Percentiles rank a stretch among this genome's conserved stretches.
phyloP scores from a whole-genome alignment of 2,113 vertebrate species.

The Orthonyx spaldingii region DNA sequence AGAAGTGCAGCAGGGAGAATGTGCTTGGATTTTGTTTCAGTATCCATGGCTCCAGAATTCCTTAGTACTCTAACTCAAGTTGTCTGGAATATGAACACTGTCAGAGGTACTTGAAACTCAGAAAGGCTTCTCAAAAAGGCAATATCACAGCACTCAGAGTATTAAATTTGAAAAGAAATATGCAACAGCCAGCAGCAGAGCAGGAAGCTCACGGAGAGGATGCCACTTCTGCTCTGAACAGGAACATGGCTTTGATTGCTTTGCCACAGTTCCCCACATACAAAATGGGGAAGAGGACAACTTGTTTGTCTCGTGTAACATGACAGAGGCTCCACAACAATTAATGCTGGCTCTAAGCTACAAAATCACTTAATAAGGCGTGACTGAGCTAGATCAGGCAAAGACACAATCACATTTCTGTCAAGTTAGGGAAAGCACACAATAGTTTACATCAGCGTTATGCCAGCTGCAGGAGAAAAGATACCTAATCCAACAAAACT shows the following conservation, averaged over 20 bases:
- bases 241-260: neutral
- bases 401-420: neutral
- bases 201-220: neutral
- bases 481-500: neutral
- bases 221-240: neutral
- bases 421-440: neutral
- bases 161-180: neutral
- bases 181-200: neutral
- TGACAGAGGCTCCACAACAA: neutral
- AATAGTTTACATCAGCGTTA: conserved; percentile 5
- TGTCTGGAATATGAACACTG: neutral
- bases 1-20: neutral
- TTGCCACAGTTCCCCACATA: neutral
- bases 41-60: neutral
- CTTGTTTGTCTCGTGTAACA: neutral
- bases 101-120: neutral
- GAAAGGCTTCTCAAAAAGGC: neutral
- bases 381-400: conserved; percentile 22
- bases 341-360: neutral
- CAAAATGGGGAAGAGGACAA: neutral
- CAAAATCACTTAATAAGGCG: neutral
- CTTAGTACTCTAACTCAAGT: neutral
- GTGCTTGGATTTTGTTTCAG: neutral
- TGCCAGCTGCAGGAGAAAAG: neutral
- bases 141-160: accelerated